Evolutionary conservation across 2,113 vertebrate species (phyloP).

Genomic region (Meleagris gallopavo): DNA sequence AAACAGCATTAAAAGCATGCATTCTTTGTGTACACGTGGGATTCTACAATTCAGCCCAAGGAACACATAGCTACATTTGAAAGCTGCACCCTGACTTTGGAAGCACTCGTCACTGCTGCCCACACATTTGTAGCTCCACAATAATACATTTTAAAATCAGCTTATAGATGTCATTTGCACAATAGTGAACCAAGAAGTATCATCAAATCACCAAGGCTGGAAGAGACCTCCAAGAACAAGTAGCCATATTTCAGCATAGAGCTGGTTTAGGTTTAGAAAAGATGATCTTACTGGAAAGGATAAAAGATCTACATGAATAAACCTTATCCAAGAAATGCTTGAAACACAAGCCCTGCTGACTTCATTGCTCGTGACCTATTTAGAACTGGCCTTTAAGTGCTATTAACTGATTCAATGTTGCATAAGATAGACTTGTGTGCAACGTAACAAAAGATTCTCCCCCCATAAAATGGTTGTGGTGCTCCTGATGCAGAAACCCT

Average conservation of each 20-base stretch:
- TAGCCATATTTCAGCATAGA: neutral
- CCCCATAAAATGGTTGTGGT: neutral
- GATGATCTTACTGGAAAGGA: neutral
- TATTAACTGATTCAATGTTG: constrained; percentile 27
- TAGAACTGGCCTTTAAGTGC: constrained; percentile 38
- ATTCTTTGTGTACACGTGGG: neutral
- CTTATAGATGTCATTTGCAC: neutral
- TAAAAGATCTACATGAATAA: neutral
- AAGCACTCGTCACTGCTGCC: neutral
- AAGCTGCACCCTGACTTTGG: neutral
- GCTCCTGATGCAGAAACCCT: neutral
- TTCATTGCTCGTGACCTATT: constrained; percentile 55
- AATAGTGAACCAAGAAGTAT: neutral
- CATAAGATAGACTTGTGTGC: neutral
- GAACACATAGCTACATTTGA: neutral
- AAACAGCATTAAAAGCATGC: neutral
- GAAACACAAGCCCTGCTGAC: constrained; percentile 20
- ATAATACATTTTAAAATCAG: neutral
- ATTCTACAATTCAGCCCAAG: neutral
- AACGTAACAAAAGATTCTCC: neutral
- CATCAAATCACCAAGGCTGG: too few species aligned
- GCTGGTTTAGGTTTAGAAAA: neutral
- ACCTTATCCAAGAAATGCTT: neutral
- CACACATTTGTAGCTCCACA: neutral
- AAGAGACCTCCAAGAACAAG: neutral